A percentile compares a stretch with the other conserved stretches of the same genome.
phyloP scores from a whole-genome alignment of 2,797 vertebrate genomes.

The Chloroceryle inda region DNA sequence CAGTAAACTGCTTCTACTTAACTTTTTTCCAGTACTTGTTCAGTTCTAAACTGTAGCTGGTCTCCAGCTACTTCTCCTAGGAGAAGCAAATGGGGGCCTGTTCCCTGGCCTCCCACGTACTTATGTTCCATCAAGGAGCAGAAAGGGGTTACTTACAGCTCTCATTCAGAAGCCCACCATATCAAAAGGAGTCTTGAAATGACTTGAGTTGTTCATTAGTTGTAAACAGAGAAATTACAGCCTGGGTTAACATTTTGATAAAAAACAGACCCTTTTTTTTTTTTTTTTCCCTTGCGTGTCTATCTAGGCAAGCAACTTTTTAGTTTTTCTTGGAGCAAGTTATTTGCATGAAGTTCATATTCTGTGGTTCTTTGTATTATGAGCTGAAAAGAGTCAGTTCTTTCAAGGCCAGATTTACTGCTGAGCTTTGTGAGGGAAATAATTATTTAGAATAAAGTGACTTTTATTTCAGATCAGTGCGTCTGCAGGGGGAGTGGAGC shows the following conservation, averaged over 20 bases:
- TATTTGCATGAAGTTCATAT: conserved; percentile 54
- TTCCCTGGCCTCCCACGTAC: rapidly evolving
- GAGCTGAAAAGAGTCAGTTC: conserved; percentile 25
- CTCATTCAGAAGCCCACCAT: background rate
- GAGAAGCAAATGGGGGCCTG: background rate
- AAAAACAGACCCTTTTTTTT: background rate
- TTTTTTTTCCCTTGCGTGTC: rapidly evolving
- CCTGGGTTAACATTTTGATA: background rate
- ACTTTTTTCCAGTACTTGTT: background rate
- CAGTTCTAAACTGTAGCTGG: background rate
- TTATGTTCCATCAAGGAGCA: background rate
- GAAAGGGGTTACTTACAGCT: background rate
- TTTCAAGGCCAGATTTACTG: conserved; percentile 41
- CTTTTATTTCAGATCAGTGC: conserved; percentile 25
- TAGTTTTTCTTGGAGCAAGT: background rate
- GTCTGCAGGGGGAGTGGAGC: conserved; percentile 20
- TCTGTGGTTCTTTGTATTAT: conserved; percentile 37
- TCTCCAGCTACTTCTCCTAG: background rate
- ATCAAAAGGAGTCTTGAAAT: background rate
- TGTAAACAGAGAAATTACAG: background rate
- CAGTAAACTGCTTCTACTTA: background rate
- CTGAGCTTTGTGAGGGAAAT: conserved; percentile 57
- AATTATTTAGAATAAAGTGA: conserved; percentile 61
- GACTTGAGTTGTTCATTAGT: background rate
- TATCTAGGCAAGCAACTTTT: background rate